Evolutionary conservation across 92 coral and sea anemone species (phyloP), one percentile per base, ranked within the genome.

Genomic region (Heliopora coerulea): DNA sequence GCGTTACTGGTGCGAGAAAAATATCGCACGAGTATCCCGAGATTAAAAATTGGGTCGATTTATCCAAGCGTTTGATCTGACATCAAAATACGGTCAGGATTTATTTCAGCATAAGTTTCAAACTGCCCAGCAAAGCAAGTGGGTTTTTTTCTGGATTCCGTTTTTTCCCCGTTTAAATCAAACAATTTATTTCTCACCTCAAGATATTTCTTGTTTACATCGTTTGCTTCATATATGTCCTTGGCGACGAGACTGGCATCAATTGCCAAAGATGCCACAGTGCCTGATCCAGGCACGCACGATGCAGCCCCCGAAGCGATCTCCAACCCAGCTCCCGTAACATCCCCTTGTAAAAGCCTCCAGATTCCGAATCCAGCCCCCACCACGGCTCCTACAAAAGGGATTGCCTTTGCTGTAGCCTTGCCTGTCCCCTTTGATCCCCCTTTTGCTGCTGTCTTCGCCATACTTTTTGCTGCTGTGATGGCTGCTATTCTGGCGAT

Each of bases 261-360:
- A 25, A 79, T 66, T 1, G 68, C 77, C 49, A 79, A 52, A n/a
- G 83, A 66, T 6, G 78, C 64, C 9, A 68, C 78, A 1, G 83
- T 79, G 15, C 83, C 83, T 1, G 49, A 20, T 33, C 83, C 83
- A 25, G 83, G 83, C 8, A 79, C 39, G 33, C 83, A 79, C 0
- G 83, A 59, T 20, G 59, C 79, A 17, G 79, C 78, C 13, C 83
- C 83, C 3, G 83, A 79, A 44, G 77, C 65, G 25, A 68, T 58
- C 52, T 79, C 83, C 65, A 79, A 10, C 3, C 76, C 78, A 25
- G 83, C 83, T 42, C 83, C 83, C 0, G 68, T 31, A 15, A 54
- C 7, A 52, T 79, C 83, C 24, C 83, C 83, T 0, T 58, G 56
- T 19, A 42, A 66, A 7, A 35, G 50, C 42, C 83, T 68, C 83